These are phyloP conservation scores for Drosophila trapezifrons DNA, from an alignment of 1,140 invertebrate genomes.

Conservation along the genomic window DNA sequence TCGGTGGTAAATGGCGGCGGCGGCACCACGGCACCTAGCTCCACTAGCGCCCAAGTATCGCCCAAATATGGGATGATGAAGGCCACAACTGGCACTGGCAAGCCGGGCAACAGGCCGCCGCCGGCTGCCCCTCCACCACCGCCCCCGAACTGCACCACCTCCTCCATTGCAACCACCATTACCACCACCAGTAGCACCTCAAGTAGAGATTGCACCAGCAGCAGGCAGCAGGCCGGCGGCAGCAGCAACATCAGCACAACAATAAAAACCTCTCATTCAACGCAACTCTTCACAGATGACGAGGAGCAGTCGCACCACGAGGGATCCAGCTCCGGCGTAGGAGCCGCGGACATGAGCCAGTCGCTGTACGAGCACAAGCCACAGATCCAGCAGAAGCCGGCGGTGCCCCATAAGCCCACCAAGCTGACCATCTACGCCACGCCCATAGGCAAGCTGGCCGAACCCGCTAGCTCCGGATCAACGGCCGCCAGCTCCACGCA, in stretches of 20 bases:
- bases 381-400: slow-evolving; percentile 82
- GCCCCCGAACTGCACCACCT: slow-evolving; percentile 64
- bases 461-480: slow-evolving; percentile 49
- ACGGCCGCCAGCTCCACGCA: slow-evolving; percentile 67
- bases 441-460: slow-evolving; percentile 85
- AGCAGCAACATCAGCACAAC: slow-evolving; percentile 15
- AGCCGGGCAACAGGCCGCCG: slow-evolving; percentile 69
- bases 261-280: slow-evolving; percentile 82
- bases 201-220: slow-evolving; percentile 44
- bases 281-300: slow-evolving; percentile 83
- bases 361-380: slow-evolving; percentile 62
- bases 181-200: slow-evolving; percentile 36
- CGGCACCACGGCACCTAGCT: slow-evolving; percentile 13
- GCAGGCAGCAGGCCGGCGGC: slow-evolving; percentile 33
- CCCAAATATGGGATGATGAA: slow-evolving; percentile 74
- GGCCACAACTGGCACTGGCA: slow-evolving; percentile 15
- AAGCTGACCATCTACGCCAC: slow-evolving; percentile 87
- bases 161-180: slow-evolving; percentile 28
- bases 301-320: slow-evolving; percentile 38
- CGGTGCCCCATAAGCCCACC: slow-evolving; percentile 86
- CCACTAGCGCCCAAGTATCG: slow-evolving; percentile 62
- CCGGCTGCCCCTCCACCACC: slow-evolving; percentile 81
- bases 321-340: slow-evolving; percentile 11
- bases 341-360: slow-evolving; percentile 70
- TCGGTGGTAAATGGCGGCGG: slow-evolving; percentile 30